Evolutionary conservation across 2,797 vertebrate species (phyloP).

Genomic region (Silurus aristotelis): DNA sequence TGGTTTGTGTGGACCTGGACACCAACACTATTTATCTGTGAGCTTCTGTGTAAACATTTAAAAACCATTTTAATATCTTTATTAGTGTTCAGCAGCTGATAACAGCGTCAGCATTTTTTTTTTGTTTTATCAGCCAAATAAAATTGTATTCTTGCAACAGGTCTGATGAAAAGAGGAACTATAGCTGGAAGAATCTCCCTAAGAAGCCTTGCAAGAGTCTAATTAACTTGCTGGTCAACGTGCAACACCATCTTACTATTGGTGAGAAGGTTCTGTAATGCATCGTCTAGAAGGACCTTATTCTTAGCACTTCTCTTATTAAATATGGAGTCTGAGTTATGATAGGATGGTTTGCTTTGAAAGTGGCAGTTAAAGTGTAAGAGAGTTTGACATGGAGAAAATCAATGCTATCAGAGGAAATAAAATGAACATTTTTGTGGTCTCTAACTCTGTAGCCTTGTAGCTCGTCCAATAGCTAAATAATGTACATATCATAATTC

Average conservation of each 20-base stretch:
- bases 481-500: neutral
- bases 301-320: neutral
- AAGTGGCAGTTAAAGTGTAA: neutral
- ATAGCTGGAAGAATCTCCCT: conserved; percentile 94
- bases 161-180: conserved; percentile 91
- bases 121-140: neutral
- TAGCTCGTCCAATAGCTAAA: neutral
- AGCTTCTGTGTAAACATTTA: conserved; percentile 55
- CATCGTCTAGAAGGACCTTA: neutral
- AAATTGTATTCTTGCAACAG: conserved; percentile 65
- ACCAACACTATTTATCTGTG: conserved; percentile 97
- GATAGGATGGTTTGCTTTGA: neutral
- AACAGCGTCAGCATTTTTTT: neutral
- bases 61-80: neutral
- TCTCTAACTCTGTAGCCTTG: neutral
- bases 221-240: conserved; percentile 82
- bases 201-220: conserved; percentile 95
- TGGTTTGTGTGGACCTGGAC: conserved; percentile 97
- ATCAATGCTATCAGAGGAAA: neutral
- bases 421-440: neutral
- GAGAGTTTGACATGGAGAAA: neutral
- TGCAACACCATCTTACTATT: conserved; percentile 84
- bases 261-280: conserved; percentile 68
- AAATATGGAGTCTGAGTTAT: conserved; percentile 6
- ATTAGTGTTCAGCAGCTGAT: neutral